Conservation (phyloP, 2,113 vertebrate genomes). For the Pelecanus crispus region DNA sequence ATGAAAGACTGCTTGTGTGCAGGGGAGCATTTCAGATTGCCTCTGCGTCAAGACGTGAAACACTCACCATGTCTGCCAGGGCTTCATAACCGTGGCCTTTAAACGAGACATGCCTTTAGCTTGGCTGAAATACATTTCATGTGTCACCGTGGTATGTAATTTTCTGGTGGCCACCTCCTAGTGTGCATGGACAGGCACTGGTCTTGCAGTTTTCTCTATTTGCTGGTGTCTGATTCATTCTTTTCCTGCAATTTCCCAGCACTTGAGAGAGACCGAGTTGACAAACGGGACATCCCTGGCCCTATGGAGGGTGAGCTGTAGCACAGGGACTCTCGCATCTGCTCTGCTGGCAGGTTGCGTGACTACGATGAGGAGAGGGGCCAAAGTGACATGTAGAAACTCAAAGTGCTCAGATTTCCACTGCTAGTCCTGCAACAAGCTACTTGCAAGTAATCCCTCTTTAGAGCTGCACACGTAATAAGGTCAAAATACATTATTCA, state of each 20-base stretch:
- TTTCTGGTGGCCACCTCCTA: background rate
- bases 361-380: rapidly evolving
- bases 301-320: background rate
- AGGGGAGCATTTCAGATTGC: background rate
- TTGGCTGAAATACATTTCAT: background rate
- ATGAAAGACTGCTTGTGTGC: background rate
- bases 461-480: background rate
- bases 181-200: background rate
- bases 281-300: rapidly evolving
- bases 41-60: background rate
- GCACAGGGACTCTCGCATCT: background rate
- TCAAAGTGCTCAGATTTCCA: background rate
- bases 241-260: background rate
- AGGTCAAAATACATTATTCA: background rate
- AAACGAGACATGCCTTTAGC: background rate
- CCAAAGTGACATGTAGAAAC: background rate
- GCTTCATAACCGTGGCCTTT: background rate
- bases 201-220: background rate
- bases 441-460: background rate
- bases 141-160: background rate
- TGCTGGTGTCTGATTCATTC: background rate
- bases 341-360: rapidly evolving
- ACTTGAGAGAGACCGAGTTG: background rate
- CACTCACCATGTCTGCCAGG: background rate
- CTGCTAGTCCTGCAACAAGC: background rate